Base-by-base conservation (phyloP, 2,113 vertebrate species). In the Lampris megalopsis region DNA sequence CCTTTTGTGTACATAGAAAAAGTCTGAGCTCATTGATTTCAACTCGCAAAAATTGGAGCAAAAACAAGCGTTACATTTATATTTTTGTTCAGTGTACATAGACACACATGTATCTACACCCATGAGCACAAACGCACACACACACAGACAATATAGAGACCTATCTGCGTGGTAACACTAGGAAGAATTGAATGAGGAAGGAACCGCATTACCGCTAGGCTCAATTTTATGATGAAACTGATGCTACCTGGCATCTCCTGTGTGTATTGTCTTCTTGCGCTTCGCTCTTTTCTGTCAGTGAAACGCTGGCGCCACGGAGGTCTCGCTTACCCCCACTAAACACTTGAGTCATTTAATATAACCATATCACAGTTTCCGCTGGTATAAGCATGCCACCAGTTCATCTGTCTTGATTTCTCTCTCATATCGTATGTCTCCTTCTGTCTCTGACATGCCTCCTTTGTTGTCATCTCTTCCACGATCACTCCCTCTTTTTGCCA, bases 341-440 rank as follows among this genome's bases (percentile, higher is more conserved):
- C 75, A 73, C 68, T 54, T 13, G 56, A 77, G 72, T 81, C 86
- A 89, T 56, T 71, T 50, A 70, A 86, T 75, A 79, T 75, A 71
- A 52, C n/a, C 13, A 70, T 86, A 53, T 75, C 63, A 84, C 56
- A 73, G 67, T 77, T 75, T 58, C 74, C 72, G 71, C 68, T 59
- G 47, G 64, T 10, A 6, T 3, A 66, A 59, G 67, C 64, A 68
- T 38, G 62, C 82, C 69, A 64, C 63, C 13, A 56, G 6, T 61
- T 77, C 42, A 79, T 79, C 57, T 36, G n/a, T 85, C 73, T 73
- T 78, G 58, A 77, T 87, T 75, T 68, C 38, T 71, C 38, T 74
- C 43, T 72, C 49, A 24, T n/a, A 13, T 49, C 47, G 38, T n/a
- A 35, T 61, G 1, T 63, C 36, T 43, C 9, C 13, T 13, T 73